These are phyloP conservation scores for Enteromius paludinosus DNA, from an alignment of 2,797 vertebrate genomes.

Conservation along the genomic window DNA sequence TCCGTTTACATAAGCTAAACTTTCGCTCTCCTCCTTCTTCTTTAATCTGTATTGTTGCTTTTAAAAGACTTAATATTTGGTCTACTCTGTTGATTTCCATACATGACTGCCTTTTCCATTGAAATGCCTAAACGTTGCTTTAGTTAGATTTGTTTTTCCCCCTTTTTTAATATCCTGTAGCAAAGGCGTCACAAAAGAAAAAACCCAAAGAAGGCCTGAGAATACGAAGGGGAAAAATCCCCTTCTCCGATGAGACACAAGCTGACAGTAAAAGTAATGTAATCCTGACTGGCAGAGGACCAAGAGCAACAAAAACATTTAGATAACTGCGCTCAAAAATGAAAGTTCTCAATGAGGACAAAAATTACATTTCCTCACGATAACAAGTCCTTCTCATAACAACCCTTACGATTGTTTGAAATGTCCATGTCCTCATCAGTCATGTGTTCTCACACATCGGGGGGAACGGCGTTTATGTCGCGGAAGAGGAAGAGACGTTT, in stretches of 20 bases:
- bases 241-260: conserved; percentile 56
- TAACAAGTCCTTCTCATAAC: conserved; percentile 84
- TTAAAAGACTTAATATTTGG: conserved; percentile 39
- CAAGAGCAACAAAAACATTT: conserved; percentile 86
- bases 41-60: conserved; percentile 32
- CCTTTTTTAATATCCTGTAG: conserved; percentile 56
- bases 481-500: conserved; percentile 60
- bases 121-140: conserved; percentile 52
- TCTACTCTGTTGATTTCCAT: conserved; percentile 44
- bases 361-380: conserved; percentile 87
- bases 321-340: conserved; percentile 85
- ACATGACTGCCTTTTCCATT: conserved; percentile 36
- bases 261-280: conserved; percentile 74
- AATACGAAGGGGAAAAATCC: conserved; percentile 59
- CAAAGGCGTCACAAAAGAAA: conserved; percentile 55
- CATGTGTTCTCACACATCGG: conserved; percentile 65
- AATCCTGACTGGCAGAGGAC: conserved; percentile 79
- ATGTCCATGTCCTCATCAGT: conserved; percentile 71
- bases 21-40: neutral
- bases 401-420: conserved; percentile 70
- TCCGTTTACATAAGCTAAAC: conserved; percentile 41
- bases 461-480: conserved; percentile 72
- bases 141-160: neutral
- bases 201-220: conserved; percentile 61
- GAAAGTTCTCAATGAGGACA: conserved; percentile 86